Evolutionary conservation across 2,113 vertebrate species (phyloP), one percentile per base, ranked within the genome.

Genomic region (Corythornis madagascariensis): DNA sequence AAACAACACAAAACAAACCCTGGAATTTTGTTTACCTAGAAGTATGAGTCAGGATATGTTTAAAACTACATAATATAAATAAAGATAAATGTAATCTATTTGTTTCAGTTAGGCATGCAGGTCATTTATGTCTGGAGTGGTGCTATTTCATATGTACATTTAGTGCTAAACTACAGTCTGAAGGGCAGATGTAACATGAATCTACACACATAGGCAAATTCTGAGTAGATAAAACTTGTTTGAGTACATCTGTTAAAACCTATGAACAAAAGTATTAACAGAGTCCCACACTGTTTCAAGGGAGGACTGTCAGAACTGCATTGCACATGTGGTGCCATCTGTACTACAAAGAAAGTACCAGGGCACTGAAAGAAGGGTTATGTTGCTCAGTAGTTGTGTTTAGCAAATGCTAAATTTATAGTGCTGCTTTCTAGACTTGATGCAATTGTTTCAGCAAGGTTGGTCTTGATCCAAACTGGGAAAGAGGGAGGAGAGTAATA

Each of bases 331-430:
- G 66, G 63, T 89, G 43, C 84, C 84, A 56, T 90, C 89, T 89
- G 92, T 76, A 85, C 87, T 76, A 82, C 81, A 89, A 75, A 78
- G 65, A 25, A 78, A 76, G 53, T 66, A 89, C 69, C 84, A 76
- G 82, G 87, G 81, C 77, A 50, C 65, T 42, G 64, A 61, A 86
- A 43, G 60, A 90, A 85, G 81, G 76, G 84, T 90, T 82, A 56
- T 7, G 43, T 83, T 4, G 0, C 75, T 89, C 21, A 7, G 91
- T 73, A 72, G 67, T 57, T 52, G 71, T 53, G 84, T 91, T 64
- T 2, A 63, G 57, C 4, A 29, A 87, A 79, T 56, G 55, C 71
- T 89, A 45, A 86, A 76, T 95, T 79, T 93, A 11, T 57, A 79
- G 45, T 47, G 50, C 42, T 82, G 70, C 65, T 93, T 86, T 94